Percentiles rank a stretch among this genome's conserved stretches.
Evolutionary conservation across 2,888 invertebrate genomes (phyloP).

Genomic region (Polia nebulosa): DNA sequence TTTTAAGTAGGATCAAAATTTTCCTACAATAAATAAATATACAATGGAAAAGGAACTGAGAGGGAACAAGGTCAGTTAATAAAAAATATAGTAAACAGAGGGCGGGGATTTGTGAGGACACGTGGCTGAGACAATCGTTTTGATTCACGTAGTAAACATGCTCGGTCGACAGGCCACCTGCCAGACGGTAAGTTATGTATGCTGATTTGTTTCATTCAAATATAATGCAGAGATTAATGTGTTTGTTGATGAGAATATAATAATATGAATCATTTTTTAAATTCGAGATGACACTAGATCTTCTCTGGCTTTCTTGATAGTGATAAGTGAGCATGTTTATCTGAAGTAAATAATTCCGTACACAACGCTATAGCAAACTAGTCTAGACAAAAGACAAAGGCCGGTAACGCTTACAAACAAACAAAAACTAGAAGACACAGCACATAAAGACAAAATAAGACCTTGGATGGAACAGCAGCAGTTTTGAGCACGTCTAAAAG

Average conservation of each 20-base stretch:
- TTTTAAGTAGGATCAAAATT: slow-evolving; percentile 12
- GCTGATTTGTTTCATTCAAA: slow-evolving; percentile 55
- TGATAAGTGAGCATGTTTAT: slow-evolving; percentile 36
- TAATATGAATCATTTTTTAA: slow-evolving; percentile 18
- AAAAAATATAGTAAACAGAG: slow-evolving; percentile 51
- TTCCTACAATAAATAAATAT: slow-evolving; percentile 16
- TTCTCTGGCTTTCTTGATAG: slow-evolving; percentile 7
- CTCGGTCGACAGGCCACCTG: slow-evolving; percentile 35
- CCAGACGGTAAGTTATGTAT: slow-evolving; percentile 40
- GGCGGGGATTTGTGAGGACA: slow-evolving; percentile 36
- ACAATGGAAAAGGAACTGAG: slow-evolving; percentile 30
- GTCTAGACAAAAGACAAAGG: slow-evolving; percentile 45
- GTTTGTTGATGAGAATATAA: slow-evolving; percentile 38
- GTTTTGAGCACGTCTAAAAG: slow-evolving; percentile 49
- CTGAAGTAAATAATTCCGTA: slow-evolving; percentile 24
- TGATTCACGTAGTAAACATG: slow-evolving; percentile 56
- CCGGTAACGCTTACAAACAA: slow-evolving; percentile 44
- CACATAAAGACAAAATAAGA: slow-evolving; percentile 47
- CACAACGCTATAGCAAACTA: slow-evolving; percentile 30
- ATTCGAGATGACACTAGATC: slow-evolving; percentile 9
- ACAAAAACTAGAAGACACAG: slow-evolving; percentile 53
- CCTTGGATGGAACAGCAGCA: slow-evolving; percentile 53
- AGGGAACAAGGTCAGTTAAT: slow-evolving; percentile 31
- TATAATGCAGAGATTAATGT: slow-evolving; percentile 34
- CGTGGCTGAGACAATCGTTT: slow-evolving; percentile 54